Evolutionary conservation across 1,140 invertebrate genomes (phyloP).

Genomic region (Sarcophaga bullata): DNA sequence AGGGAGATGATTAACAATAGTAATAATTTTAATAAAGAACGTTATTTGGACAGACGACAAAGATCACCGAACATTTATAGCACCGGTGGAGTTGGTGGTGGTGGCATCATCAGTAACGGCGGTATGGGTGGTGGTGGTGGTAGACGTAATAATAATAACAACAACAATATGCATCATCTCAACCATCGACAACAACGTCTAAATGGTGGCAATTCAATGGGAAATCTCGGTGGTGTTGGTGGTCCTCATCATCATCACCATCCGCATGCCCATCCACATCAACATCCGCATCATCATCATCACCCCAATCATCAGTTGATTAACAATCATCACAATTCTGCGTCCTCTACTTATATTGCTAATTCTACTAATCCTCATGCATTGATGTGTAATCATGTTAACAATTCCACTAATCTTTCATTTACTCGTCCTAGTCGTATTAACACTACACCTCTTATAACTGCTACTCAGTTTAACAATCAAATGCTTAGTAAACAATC

Average conservation of each 20-base stretch:
- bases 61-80: conserved; percentile 25
- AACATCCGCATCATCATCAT: conserved; percentile 28
- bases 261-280: conserved; percentile 48
- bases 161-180: conserved; percentile 47
- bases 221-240: conserved; percentile 53
- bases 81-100: conserved; percentile 53
- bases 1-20: neutral
- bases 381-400: conserved; percentile 20
- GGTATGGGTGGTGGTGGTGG: conserved; percentile 28
- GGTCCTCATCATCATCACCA: conserved; percentile 57
- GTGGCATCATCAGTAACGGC: conserved; percentile 9
- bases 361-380: conserved; percentile 46
- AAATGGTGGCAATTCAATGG: conserved; percentile 1
- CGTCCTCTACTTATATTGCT: conserved; percentile 46
- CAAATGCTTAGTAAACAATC: conserved; percentile 43
- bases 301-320: conserved; percentile 56
- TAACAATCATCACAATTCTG: conserved; percentile 23
- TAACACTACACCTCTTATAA: conserved; percentile 44
- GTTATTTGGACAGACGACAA: conserved; percentile 1
- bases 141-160: conserved; percentile 48
- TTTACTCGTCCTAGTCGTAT: conserved; percentile 33
- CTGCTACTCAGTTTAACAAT: conserved; percentile 29
- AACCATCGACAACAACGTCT: conserved; percentile 39
- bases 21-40: conserved; percentile 25
- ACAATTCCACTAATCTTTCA: conserved; percentile 30